phyloP scores from a whole-genome alignment of 2,888 invertebrate genomes.

The Oscheius sp. region DNA sequence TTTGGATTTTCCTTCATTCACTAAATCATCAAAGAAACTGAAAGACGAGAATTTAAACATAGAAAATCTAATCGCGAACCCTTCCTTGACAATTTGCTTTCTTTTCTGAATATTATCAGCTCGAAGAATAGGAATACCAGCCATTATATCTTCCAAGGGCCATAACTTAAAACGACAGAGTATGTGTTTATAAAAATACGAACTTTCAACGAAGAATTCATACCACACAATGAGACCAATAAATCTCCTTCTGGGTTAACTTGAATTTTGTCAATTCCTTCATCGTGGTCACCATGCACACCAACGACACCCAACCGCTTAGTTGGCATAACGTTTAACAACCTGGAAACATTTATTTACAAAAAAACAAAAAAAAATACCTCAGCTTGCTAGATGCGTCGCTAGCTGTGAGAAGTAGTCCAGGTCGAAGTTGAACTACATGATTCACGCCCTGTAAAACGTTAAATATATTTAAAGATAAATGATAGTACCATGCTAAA shows the following conservation, averaged over 20 bases:
- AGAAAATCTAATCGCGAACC: conserved; percentile 24
- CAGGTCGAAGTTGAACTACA: conserved; percentile 46
- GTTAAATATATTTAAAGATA: background rate
- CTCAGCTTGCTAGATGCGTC: conserved; percentile 46
- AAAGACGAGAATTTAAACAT: conserved; percentile 8
- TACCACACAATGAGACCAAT: conserved; percentile 37
- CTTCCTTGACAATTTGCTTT: conserved; percentile 45
- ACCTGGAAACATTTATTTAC: conserved; percentile 31
- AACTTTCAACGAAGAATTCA: conserved; percentile 26
- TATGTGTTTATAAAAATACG: background rate
- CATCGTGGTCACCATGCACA: conserved; percentile 50
- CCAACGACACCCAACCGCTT: conserved; percentile 54
- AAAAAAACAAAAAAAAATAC: background rate
- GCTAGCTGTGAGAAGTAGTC: conserved; percentile 49
- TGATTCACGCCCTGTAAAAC: conserved; percentile 44
- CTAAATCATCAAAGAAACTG: conserved; percentile 52
- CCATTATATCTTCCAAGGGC: conserved; percentile 47
- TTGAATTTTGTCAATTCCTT: conserved; percentile 50
- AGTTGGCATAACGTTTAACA: conserved; percentile 64
- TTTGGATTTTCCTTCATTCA: conserved; percentile 17
- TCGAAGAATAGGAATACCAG: conserved; percentile 56
- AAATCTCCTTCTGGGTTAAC: conserved; percentile 41
- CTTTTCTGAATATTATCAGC: conserved; percentile 56
- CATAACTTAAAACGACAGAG: conserved; percentile 45
- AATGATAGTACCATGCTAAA: conserved; percentile 53